phyloP scores from a whole-genome alignment of 1,140 invertebrate genomes.

The Notospermus geniculatus region DNA sequence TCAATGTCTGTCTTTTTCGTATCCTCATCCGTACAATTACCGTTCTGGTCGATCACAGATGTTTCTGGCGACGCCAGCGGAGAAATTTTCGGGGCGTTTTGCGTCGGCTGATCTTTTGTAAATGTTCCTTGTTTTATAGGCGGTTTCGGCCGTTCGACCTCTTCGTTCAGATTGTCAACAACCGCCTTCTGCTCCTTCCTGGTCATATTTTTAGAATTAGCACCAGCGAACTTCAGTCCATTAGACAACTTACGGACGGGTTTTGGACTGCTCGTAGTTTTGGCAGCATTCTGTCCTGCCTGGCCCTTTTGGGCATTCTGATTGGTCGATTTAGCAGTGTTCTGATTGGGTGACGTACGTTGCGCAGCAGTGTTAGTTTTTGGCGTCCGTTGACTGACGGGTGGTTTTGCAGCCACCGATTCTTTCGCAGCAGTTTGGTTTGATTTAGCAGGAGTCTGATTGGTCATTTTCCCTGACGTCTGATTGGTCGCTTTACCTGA shows the following conservation, averaged over 20 bases:
- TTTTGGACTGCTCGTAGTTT: background rate
- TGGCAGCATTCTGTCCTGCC: background rate
- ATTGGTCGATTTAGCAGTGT: slow-evolving; percentile 4
- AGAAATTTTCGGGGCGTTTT: slow-evolving; percentile 10
- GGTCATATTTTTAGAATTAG: no score
- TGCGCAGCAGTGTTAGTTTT: background rate
- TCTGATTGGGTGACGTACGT: background rate
- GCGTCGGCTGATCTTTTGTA: slow-evolving; percentile 71
- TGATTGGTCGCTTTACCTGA: background rate
- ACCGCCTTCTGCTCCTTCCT: no score
- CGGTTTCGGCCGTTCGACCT: slow-evolving; percentile 33
- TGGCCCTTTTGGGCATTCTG: background rate
- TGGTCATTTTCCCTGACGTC: no score
- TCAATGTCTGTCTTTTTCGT: background rate
- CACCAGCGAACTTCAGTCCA: no score
- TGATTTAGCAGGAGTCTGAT: no score
- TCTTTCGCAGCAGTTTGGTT: no score
- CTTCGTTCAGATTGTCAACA: background rate
- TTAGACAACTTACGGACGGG: no score
- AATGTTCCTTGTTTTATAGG: slow-evolving; percentile 78
- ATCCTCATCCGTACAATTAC: slow-evolving; percentile 26
- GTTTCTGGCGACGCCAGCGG: background rate
- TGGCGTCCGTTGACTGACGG: background rate
- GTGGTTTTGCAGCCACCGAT: no score
- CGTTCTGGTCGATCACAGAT: background rate